Percentiles rank a stretch among this genome's conserved stretches.
These are phyloP conservation scores for Coregonus sp. DNA, from an alignment of 2,797 vertebrate species.

Conservation along the genomic window DNA sequence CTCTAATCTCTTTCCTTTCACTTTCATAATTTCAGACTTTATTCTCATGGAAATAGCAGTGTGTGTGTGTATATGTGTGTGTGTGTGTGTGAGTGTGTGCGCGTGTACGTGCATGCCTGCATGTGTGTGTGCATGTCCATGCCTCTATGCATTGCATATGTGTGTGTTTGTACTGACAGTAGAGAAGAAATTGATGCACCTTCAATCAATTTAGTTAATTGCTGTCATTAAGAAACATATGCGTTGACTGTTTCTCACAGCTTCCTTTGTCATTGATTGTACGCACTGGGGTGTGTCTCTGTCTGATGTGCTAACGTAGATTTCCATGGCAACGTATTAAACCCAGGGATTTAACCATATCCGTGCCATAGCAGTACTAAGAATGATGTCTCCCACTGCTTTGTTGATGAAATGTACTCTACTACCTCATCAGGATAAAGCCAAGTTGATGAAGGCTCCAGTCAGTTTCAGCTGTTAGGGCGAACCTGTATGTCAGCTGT, in stretches of 20 bases:
- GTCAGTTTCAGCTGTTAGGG: neutral
- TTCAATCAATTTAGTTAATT: constrained; percentile 11
- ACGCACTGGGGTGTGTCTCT: constrained; percentile 45
- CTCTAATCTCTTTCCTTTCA: constrained; percentile 56
- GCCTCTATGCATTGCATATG: neutral
- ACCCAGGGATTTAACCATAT: constrained; percentile 57
- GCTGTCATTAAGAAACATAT: constrained; percentile 23
- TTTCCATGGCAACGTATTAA: constrained; percentile 67
- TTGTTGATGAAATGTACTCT: constrained; percentile 70
- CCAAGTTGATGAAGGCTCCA: constrained; percentile 37
- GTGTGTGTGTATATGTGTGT: constrained; percentile 44
- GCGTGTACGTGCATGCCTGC: constrained; percentile 9
- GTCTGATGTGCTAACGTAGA: constrained; percentile 51
- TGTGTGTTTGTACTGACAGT: constrained; percentile 7
- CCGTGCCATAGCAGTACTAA: constrained; percentile 63
- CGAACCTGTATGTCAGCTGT: neutral
- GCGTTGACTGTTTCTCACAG: constrained; percentile 2
- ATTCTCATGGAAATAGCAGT: constrained; percentile 30
- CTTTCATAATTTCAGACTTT: neutral
- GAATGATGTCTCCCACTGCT: constrained; percentile 72
- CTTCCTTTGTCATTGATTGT: constrained; percentile 21
- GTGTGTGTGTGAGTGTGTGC: constrained; percentile 14
- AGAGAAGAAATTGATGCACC: constrained; percentile 18
- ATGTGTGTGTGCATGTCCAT: constrained; percentile 40
- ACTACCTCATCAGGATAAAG: constrained; percentile 59